phyloP scores from a whole-genome alignment of 64 coral and sea anemone species.

The Cladopsammia gracilis region DNA sequence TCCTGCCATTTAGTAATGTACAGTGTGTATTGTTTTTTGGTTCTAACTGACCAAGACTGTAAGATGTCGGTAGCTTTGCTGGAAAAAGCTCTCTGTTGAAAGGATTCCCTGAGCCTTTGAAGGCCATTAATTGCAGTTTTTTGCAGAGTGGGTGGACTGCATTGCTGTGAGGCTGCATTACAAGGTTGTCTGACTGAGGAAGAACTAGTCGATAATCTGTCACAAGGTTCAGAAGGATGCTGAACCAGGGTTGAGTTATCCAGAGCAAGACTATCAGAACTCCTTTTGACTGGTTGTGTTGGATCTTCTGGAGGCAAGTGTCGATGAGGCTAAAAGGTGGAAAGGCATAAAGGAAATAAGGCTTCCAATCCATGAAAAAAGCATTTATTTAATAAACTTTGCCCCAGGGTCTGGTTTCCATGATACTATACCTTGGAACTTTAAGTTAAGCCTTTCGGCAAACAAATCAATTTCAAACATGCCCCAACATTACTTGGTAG shows the following conservation, averaged over 20 bases:
- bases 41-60: conserved; percentile 6
- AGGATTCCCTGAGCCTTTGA: conserved; percentile 2
- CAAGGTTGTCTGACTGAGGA: not conserved
- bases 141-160: not conserved
- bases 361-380: conserved; percentile 32
- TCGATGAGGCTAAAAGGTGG: conserved; percentile 70
- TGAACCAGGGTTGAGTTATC: conserved; percentile 17
- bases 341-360: conserved; percentile 77
- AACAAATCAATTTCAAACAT: conserved; percentile 61
- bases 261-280: conserved; percentile 7
- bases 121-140: conserved; percentile 8
- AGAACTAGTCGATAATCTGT: not conserved
- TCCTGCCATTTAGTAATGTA: conserved; percentile 1
- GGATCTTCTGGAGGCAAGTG: conserved; percentile 48
- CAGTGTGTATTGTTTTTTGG: conserved; percentile 1
- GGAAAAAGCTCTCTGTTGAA: not conserved
- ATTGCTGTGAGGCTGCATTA: not conserved
- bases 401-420: conserved; percentile 54
- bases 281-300: conserved; percentile 4
- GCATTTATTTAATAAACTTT: conserved; percentile 51
- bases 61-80: conserved; percentile 40
- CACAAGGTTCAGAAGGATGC: not conserved
- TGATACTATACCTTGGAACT: not conserved
- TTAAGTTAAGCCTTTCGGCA: conserved; percentile 47
- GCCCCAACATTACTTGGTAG: not conserved